Evolutionary conservation across 2,797 vertebrate genomes (phyloP).

Genomic region (Numenius phaeopus): DNA sequence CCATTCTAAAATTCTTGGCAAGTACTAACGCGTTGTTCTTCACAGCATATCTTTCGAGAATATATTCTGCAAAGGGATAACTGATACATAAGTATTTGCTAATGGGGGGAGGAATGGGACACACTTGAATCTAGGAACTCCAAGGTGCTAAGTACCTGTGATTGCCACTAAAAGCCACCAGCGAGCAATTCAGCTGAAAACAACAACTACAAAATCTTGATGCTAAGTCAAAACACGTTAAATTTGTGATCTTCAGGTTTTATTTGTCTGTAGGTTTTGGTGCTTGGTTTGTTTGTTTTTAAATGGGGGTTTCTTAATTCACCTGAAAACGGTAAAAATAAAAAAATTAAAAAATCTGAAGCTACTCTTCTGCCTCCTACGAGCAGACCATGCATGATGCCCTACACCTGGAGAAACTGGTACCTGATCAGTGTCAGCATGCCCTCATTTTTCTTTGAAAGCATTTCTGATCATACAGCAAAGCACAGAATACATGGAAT

Average conservation of each 20-base stretch:
- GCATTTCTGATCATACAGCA: background rate
- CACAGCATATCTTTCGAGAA: background rate
- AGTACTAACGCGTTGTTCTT: background rate
- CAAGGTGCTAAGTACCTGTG: background rate
- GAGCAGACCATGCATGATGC: background rate
- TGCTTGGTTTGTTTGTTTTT: background rate
- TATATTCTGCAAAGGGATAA: background rate
- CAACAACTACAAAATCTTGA: background rate
- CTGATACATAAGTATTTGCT: background rate
- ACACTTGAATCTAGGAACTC: background rate
- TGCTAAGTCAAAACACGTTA: background rate
- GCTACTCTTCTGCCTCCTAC: background rate
- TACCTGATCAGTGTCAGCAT: background rate
- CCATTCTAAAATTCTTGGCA: background rate
- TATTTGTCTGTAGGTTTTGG: background rate
- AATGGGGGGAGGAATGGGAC: background rate
- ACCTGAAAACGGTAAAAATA: background rate
- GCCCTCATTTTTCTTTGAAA: background rate
- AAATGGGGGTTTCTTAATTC: fast-evolving
- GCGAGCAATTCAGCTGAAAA: background rate
- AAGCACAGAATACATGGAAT: background rate
- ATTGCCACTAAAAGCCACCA: background rate
- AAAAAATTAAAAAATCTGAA: background rate
- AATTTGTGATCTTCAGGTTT: background rate
- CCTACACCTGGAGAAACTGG: background rate